Base-by-base conservation (phyloP, 2,888 invertebrate genomes). In the Cryptocephalus primarius region DNA sequence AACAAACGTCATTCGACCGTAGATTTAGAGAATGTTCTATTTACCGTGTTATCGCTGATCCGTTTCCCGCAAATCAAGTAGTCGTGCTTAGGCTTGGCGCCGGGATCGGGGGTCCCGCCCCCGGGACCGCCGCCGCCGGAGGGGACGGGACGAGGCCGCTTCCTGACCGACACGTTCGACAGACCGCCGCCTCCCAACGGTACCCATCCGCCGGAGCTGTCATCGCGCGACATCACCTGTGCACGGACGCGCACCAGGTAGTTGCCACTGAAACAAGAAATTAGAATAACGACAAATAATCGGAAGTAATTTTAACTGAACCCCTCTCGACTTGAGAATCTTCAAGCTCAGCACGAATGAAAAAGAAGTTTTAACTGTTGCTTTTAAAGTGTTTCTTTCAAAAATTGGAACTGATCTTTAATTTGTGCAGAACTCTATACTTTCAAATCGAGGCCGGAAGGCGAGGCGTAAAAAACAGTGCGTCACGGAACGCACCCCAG, bases 151-250 rank as follows among this genome's bases (percentile, higher is more conserved):
- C 75, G 74, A 63, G 80, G 76, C 61, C 87, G 80, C 71, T 86
- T 85, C 63, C 89, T 82, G 63, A 92, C 89, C 67, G 88, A 88
- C 62, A 95, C 93, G 73, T 90, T 88, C 64, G 93, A 91, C 60
- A 95, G 82, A 57, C 94, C 94, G 60, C 94, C 94, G 62, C 92
- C 92, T 56, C 88, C 89, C 69, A 93, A 78, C 65, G 93, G 92
- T 68, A 90, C 84, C 94, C 94, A 95, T 60, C 94, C 93, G 57
- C 92, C 94, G 56, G 90, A 89, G 73, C 88, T 91, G 73, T 95
- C 96, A 82, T 96, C 95, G 71, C 95, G 82, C 68, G 88, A 90
- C 95, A 96, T 96, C 76, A 95, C 95, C 84, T 95, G 95, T 76
- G 95, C 95, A 69, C 92, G 88, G 71, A 96, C 94, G 74, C 89